phyloP scores from a whole-genome alignment of 2,888 invertebrate genomes.

The Hydropsyche betteni region DNA sequence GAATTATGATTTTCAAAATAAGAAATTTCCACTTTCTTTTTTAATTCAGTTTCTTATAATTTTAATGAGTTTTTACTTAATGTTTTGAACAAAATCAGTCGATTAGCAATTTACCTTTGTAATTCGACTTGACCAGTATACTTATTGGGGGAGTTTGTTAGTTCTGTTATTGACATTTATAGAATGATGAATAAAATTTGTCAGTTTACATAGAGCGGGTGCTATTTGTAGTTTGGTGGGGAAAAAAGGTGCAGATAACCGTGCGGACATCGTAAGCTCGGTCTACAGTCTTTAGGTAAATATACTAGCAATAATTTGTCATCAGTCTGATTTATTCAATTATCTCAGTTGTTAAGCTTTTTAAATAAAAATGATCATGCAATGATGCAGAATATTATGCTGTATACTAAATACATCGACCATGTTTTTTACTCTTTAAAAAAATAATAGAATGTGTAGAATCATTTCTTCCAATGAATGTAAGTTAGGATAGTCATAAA shows the following conservation, averaged over 20 bases:
- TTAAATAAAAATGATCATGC: conserved; percentile 7
- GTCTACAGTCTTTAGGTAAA: conserved; percentile 35
- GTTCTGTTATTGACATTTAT: conserved; percentile 35
- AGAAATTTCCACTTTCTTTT: conserved; percentile 43
- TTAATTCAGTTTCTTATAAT: conserved; percentile 41
- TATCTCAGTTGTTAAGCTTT: conserved; percentile 38
- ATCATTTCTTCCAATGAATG: conserved; percentile 51
- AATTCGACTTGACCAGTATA: conserved; percentile 38
- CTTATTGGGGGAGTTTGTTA: conserved; percentile 31
- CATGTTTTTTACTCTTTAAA: conserved; percentile 49
- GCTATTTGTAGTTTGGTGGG: conserved; percentile 47
- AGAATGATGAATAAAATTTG: conserved; percentile 50
- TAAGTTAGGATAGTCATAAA: conserved; percentile 51
- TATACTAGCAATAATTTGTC: conserved; percentile 43
- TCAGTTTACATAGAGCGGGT: conserved; percentile 50
- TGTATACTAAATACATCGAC: conserved; percentile 48
- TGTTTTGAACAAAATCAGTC: conserved; percentile 37
- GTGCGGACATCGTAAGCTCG: conserved; percentile 22
- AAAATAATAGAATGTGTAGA: conserved; percentile 44
- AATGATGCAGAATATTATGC: conserved; percentile 4
- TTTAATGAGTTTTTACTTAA: conserved; percentile 44
- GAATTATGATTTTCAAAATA: conserved; percentile 45
- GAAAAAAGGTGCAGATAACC: conserved; percentile 29
- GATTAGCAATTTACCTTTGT: conserved; percentile 31
- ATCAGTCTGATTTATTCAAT: conserved; percentile 37